Percentiles rank a stretch among this genome's conserved stretches.
These are phyloP conservation scores for Ctenodactylus gundi DNA, from an alignment of 2,113 vertebrate species.

Conservation along the genomic window DNA sequence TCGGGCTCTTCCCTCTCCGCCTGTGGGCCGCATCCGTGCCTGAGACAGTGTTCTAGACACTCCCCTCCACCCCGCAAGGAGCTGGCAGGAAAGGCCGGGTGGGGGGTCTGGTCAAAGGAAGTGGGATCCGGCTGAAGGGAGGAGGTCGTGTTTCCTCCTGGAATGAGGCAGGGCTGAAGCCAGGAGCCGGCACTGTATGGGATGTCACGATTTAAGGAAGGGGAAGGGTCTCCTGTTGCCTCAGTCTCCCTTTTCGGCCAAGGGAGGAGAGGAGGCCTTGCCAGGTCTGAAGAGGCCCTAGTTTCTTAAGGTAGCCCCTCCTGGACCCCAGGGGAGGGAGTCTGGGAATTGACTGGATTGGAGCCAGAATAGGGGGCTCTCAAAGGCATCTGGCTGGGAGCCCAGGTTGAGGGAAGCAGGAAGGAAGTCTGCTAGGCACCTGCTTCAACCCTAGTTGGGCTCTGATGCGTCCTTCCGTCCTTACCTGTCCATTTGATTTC, in stretches of 20 bases:
- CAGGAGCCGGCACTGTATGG: not conserved
- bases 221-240: not conserved
- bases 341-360: conserved; percentile 35
- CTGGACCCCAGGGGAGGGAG: not conserved
- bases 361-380: conserved; percentile 14
- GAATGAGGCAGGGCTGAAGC: conserved; percentile 40
- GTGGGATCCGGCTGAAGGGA: conserved; percentile 62
- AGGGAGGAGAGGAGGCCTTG: not conserved
- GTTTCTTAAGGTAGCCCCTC: conserved; percentile 39
- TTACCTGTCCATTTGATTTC: not conserved
- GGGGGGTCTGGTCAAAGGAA: conserved; percentile 47
- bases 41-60: not conserved
- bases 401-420: not conserved
- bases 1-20: not conserved
- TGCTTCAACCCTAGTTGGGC: not conserved
- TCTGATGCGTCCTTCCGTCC: not conserved
- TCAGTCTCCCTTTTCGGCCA: conserved; percentile 33
- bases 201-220: conserved; percentile 31
- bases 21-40: conserved; percentile 1
- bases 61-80: not conserved
- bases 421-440: not conserved
- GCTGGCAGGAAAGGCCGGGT: conserved; percentile 61
- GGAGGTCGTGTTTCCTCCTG: conserved; percentile 70
- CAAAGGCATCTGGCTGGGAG: conserved; percentile 33
- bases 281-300: not conserved